phyloP scores from a whole-genome alignment of 2,113 vertebrate species.

The Protobothrops mucrosquamatus region DNA sequence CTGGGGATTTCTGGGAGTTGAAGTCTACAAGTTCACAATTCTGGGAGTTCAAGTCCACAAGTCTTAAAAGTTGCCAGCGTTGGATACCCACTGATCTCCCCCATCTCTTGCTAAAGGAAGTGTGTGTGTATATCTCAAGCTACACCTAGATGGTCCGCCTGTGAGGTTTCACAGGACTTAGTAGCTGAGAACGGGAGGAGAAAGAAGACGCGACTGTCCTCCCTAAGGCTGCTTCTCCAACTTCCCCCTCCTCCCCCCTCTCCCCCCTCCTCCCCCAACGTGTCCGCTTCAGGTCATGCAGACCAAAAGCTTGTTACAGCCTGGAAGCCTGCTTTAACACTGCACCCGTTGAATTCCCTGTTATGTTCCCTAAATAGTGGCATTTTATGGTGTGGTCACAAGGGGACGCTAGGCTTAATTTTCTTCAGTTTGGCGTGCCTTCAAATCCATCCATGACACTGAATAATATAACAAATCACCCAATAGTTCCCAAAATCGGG shows the following conservation, averaged over 20 bases:
- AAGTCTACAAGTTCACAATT: not conserved
- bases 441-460: not conserved
- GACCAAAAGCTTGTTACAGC: not conserved
- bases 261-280: not conserved
- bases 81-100: not conserved
- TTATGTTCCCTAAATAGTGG: not conserved
- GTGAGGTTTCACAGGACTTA: not conserved
- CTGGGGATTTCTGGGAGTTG: not conserved
- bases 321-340: not conserved
- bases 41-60: not conserved
- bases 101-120: not conserved
- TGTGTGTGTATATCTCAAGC: not conserved
- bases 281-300: not conserved
- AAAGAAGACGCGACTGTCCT: not conserved
- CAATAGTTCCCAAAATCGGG: not conserved
- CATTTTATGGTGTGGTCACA: not conserved
- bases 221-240: not conserved
- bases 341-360: not conserved
- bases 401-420: not conserved
- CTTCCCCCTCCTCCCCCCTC: not conserved
- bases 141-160: not conserved
- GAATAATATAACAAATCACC: not conserved
- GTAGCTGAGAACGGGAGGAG: not conserved
- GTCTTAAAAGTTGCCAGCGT: not conserved
- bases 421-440: not conserved